These are phyloP conservation scores for Bombus impatiens DNA, from an alignment of 1,140 invertebrate species.

Conservation along the genomic window DNA sequence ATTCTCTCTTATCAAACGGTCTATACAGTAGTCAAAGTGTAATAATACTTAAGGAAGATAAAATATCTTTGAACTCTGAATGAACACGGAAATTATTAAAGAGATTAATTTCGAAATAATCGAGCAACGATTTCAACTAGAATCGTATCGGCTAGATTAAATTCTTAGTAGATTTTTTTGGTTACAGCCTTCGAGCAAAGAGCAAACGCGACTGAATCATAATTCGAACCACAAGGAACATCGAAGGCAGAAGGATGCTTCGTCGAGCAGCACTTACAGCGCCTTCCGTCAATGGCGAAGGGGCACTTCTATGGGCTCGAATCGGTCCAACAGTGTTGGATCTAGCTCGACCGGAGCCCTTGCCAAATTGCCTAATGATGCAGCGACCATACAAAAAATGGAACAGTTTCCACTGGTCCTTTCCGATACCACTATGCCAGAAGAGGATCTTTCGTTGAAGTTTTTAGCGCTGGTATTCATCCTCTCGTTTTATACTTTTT, in stretches of 20 bases:
- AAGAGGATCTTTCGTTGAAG: conserved; percentile 77
- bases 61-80: no score
- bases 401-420: conserved; percentile 75
- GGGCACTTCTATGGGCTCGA: conserved; percentile 66
- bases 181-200: conserved; percentile 73
- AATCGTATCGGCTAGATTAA: conserved; percentile 55
- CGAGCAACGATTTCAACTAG: not conserved
- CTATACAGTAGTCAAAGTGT: no score
- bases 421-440: conserved; percentile 74
- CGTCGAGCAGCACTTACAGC: conserved; percentile 63
- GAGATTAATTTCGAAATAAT: not conserved
- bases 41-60: no score
- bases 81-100: not conserved
- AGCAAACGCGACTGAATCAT: conserved; percentile 57
- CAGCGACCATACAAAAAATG: conserved; percentile 65
- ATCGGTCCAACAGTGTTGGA: conserved; percentile 49
- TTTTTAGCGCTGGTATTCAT: conserved; percentile 74
- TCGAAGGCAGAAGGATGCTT: conserved; percentile 66
- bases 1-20: no score
- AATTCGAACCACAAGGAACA: conserved; percentile 51
- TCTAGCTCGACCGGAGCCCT: conserved; percentile 51
- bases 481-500: not conserved
- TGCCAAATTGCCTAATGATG: conserved; percentile 57
- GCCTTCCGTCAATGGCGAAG: conserved; percentile 76
- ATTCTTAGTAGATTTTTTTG: conserved; percentile 69